A percentile compares a stretch with the other conserved stretches of the same genome.
Conservation (phyloP, 2,888 invertebrate species). For the Cephus spinipes region DNA sequence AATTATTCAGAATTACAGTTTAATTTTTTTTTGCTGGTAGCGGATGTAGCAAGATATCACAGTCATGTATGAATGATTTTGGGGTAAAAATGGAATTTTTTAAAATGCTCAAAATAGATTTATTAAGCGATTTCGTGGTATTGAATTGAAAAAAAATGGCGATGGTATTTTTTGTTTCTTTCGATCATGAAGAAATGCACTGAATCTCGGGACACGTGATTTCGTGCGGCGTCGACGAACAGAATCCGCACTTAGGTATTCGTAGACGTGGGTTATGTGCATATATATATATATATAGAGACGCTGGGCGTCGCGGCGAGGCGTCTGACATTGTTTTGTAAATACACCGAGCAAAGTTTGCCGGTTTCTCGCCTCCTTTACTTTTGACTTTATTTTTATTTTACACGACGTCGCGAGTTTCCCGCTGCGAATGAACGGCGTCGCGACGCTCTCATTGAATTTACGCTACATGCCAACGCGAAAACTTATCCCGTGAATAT, state of each 20-base stretch:
- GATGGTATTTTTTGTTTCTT: neutral
- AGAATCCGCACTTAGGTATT: constrained; percentile 25
- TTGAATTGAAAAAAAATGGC: neutral
- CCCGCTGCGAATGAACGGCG: neutral
- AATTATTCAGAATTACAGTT: neutral
- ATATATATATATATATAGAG: constrained; percentile 10
- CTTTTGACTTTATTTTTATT: neutral
- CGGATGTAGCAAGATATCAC: neutral
- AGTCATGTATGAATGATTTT: neutral
- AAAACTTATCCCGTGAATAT: constrained; percentile 31
- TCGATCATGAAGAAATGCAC: neutral
- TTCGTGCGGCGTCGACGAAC: constrained; percentile 9
- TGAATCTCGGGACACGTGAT: neutral
- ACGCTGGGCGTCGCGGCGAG: neutral
- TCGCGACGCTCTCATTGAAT: neutral
- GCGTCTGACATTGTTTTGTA: neutral
- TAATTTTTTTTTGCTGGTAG: neutral
- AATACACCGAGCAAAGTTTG: neutral
- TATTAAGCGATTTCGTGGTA: neutral
- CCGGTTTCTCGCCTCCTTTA: neutral
- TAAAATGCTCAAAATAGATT: neutral
- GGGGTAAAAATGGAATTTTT: neutral
- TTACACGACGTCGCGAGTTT: neutral
- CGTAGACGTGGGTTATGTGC: constrained; percentile 11
- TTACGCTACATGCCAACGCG: neutral